Evolutionary conservation across 2,797 vertebrate species (phyloP).

Genomic region (Enteromius treurensis): DNA sequence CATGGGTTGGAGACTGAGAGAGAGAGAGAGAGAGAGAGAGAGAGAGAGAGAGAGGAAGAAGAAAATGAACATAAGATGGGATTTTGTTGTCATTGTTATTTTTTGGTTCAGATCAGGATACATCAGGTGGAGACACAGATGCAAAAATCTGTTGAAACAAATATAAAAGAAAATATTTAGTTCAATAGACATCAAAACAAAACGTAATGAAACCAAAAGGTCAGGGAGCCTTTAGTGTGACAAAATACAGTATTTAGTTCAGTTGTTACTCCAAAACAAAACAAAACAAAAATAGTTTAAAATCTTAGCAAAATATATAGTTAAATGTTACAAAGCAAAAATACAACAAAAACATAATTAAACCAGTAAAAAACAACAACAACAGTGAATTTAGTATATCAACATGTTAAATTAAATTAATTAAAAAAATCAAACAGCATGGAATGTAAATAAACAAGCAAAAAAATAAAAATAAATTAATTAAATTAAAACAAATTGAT

Average conservation of each 20-base stretch:
- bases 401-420: neutral
- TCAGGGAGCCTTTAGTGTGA: neutral
- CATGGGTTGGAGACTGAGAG: conserved; percentile 84
- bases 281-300: neutral
- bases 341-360: neutral
- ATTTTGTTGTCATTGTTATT: too few relatives aligned
- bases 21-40: conserved; percentile 5
- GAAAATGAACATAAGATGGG: neutral
- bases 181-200: neutral
- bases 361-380: neutral
- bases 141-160: neutral
- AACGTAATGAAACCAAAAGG: neutral
- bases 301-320: neutral
- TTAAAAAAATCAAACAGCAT: neutral
- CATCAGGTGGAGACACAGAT: neutral
- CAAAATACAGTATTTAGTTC: neutral
- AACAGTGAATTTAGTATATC: too few relatives aligned
- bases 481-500: too few relatives aligned
- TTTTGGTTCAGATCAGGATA: neutral
- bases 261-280: neutral
- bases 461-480: too few relatives aligned
- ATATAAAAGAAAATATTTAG: too few relatives aligned
- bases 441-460: too few relatives aligned
- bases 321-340: neutral
- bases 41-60: neutral